phyloP scores from a whole-genome alignment of 37 sponge, comb jelly and placozoan genomes.

The Ephydatia muelleri region DNA sequence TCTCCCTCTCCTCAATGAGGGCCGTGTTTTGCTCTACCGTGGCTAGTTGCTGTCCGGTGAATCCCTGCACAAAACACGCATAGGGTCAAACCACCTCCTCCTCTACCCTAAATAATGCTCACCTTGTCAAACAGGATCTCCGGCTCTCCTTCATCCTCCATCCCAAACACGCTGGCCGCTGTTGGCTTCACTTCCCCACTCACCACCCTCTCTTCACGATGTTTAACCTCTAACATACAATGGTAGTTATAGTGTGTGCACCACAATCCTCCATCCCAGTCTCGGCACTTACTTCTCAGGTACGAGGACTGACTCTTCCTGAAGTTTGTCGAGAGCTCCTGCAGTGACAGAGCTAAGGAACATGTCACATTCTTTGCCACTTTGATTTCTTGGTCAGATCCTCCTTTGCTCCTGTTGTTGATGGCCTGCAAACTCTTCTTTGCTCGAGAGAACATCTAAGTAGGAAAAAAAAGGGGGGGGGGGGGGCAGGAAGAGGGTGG shows the following conservation, averaged over 20 bases:
- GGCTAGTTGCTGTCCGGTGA: conserved; percentile 77
- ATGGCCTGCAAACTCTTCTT: conserved; percentile 72
- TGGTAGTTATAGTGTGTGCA: neutral
- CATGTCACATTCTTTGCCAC: conserved; percentile 89
- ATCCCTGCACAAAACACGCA: conserved; percentile 55
- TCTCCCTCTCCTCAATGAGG: conserved; percentile 85
- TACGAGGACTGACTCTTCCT: conserved; percentile 82
- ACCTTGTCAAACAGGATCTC: conserved; percentile 71
- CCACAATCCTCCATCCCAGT: neutral
- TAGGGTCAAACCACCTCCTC: neutral
- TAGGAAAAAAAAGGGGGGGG: neutral
- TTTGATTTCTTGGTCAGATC: conserved; percentile 71
- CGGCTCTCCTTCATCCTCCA: conserved; percentile 68
- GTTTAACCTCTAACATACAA: conserved; percentile 41
- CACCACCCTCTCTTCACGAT: conserved; percentile 53
- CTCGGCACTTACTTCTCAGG: conserved; percentile 69
- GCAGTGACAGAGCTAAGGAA: conserved; percentile 78
- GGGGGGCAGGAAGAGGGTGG: too few species aligned
- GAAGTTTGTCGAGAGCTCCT: conserved; percentile 85
- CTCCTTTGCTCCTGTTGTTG: conserved; percentile 54
- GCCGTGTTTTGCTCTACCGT: conserved; percentile 78
- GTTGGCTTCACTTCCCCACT: conserved; percentile 33
- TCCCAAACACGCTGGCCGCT: conserved; percentile 9
- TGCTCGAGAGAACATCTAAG: conserved; percentile 85
- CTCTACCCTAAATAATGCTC: neutral